phyloP scores from a whole-genome alignment of 1,140 invertebrate species.

The Brachionus rubens region DNA sequence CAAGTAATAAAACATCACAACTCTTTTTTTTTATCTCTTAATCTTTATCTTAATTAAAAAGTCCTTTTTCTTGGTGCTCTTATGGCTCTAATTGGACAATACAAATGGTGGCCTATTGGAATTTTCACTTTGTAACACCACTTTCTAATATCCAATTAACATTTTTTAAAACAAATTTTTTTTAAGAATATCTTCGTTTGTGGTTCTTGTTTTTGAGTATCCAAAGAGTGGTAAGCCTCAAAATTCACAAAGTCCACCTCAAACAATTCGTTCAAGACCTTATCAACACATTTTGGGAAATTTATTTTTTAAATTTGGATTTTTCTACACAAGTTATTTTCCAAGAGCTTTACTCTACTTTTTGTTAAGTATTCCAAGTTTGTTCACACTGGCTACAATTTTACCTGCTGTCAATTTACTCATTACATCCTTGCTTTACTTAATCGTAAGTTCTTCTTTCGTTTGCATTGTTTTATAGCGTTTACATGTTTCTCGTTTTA shows the following conservation, averaged over 20 bases:
- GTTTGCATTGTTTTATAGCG: background rate
- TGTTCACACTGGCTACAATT: slow-evolving; percentile 25
- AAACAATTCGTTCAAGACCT: slow-evolving; percentile 5
- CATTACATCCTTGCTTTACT: background rate
- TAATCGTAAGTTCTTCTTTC: background rate
- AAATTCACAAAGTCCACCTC: background rate
- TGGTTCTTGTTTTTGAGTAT: slow-evolving; percentile 29
- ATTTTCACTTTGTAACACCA: slow-evolving; percentile 39
- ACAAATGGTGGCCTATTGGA: slow-evolving; percentile 24
- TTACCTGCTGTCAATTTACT: background rate
- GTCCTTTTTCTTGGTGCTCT: slow-evolving; percentile 12
- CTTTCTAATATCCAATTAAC: no score
- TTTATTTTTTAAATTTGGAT: slow-evolving; percentile 8
- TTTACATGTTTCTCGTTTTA: background rate
- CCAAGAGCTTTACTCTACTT: slow-evolving; percentile 18
- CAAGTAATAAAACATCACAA: no score
- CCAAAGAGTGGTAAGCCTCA: background rate
- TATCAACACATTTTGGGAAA: slow-evolving; percentile 20
- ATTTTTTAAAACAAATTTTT: background rate
- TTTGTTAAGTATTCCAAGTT: background rate
- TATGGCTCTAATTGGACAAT: background rate
- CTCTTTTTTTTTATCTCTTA: background rate
- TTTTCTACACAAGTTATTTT: slow-evolving; percentile 27
- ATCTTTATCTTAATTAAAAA: background rate
- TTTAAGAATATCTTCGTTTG: background rate